Conservation (phyloP, 2,888 invertebrate genomes). For the Acanthosepion lycidas region DNA sequence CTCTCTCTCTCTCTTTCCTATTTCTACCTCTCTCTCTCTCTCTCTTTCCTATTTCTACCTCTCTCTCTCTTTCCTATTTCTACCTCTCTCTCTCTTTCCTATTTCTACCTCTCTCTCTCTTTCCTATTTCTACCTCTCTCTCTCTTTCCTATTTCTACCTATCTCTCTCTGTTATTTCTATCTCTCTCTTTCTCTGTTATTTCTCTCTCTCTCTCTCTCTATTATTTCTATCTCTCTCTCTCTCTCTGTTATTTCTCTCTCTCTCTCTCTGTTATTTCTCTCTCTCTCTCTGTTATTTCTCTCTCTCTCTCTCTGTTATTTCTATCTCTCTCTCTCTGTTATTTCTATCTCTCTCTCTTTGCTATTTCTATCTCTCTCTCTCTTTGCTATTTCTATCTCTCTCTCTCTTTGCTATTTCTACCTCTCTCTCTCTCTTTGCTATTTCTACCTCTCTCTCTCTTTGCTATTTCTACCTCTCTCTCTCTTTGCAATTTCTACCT, state of each 20-base stretch:
- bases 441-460: no score
- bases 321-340: not conserved
- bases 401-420: not conserved
- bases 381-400: not conserved
- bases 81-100: rapidly evolving
- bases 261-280: rapidly evolving
- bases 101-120: rapidly evolving
- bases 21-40: rapidly evolving
- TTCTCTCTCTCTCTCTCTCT: not conserved
- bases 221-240: not conserved
- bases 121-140: rapidly evolving
- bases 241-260: no score
- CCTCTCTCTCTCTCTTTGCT: no score
- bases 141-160: no score
- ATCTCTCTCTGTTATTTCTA: no score
- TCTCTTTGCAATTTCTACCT: rapidly evolving
- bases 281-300: not conserved
- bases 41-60: rapidly evolving
- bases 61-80: not conserved
- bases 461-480: no score
- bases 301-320: no score
- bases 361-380: not conserved
- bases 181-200: rapidly evolving
- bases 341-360: no score
- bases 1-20: rapidly evolving